Percentiles rank a stretch among this genome's conserved stretches.
Conservation (phyloP, 2,113 vertebrate species). For the Pelodiscus sinensis region DNA sequence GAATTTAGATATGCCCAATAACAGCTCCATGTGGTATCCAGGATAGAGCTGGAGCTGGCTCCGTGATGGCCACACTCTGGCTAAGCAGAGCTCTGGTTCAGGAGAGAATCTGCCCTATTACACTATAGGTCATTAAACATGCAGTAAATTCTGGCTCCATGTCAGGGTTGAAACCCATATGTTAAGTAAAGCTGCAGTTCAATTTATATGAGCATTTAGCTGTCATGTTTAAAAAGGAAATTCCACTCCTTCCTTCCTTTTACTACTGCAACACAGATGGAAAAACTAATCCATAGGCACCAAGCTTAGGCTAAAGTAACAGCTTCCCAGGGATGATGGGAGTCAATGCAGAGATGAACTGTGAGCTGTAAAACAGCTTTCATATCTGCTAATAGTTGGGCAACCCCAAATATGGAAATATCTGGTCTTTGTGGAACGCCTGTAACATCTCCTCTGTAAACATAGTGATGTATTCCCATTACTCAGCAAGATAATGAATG, state of each 20-base stretch:
- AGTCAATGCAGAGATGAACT: background rate
- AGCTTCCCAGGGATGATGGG: background rate
- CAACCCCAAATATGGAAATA: background rate
- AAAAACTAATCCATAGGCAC: background rate
- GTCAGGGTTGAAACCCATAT: background rate
- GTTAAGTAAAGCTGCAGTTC: background rate
- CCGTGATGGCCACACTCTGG: background rate
- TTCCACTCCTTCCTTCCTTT: background rate
- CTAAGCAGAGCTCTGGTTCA: accelerated
- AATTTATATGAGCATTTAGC: background rate
- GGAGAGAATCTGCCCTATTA: background rate
- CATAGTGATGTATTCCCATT: background rate
- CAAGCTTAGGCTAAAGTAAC: background rate
- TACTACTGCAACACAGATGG: background rate
- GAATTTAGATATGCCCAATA: background rate
- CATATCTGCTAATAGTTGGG: background rate
- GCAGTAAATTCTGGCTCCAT: background rate
- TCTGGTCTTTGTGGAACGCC: background rate
- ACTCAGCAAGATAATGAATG: background rate
- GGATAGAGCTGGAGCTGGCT: background rate
- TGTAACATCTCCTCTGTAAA: background rate
- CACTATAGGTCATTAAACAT: background rate
- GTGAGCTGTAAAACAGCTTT: background rate
- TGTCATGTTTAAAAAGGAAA: background rate
- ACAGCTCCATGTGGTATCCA: background rate